A percentile compares a stretch with the other conserved stretches of the same genome.
Conservation (phyloP, 2,888 invertebrate genomes). For the Hirtodrosophila alboralis region DNA sequence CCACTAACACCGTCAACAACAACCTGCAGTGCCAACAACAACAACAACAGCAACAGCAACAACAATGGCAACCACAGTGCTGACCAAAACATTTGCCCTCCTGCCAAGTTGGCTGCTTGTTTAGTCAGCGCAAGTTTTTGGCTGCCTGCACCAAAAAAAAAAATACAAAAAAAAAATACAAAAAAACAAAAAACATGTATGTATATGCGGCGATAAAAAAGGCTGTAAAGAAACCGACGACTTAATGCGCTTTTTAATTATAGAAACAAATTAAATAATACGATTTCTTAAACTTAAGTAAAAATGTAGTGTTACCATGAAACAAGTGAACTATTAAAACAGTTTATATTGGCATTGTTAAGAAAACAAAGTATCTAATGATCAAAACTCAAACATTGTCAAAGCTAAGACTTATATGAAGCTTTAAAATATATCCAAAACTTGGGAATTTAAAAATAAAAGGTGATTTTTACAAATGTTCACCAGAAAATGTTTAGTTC, state of each 20-base stretch:
- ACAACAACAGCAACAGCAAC: conserved; percentile 19
- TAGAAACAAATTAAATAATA: background rate
- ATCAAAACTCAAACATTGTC: too few species aligned
- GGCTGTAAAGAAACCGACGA: background rate
- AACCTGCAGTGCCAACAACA: conserved; percentile 18
- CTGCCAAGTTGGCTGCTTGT: conserved; percentile 29
- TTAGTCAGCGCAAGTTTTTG: conserved; percentile 31
- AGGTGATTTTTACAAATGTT: too few species aligned
- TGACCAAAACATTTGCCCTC: conserved; percentile 47
- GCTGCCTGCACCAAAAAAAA: conserved; percentile 14
- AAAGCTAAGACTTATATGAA: too few species aligned
- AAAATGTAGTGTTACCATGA: too few species aligned
- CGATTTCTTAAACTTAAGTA: too few species aligned
- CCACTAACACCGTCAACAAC: conserved; percentile 29
- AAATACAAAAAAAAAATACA: background rate
- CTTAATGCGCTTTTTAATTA: conserved; percentile 14
- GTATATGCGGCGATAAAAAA: too few species aligned
- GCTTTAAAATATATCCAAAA: too few species aligned
- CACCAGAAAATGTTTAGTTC: too few species aligned
- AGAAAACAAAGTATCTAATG: too few species aligned
- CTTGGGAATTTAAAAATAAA: too few species aligned
- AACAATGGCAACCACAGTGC: conserved; percentile 16
- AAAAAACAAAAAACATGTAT: background rate
- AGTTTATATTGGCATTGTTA: too few species aligned
- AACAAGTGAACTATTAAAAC: too few species aligned